phyloP scores from a whole-genome alignment of 2,113 vertebrate genomes.

The Oreochromis tanganicae region DNA sequence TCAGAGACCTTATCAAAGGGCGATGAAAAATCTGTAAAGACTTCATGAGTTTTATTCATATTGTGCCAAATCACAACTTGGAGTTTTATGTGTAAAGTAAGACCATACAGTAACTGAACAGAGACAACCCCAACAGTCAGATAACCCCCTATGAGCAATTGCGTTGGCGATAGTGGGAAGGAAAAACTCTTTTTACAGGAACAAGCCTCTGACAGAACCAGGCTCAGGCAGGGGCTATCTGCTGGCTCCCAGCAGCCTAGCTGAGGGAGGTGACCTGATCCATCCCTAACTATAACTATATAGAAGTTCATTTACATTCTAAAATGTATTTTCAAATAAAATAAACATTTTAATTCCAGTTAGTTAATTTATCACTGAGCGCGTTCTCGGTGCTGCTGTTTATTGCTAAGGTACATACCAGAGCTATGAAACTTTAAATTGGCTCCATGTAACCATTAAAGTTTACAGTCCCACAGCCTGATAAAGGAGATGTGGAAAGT shows the following conservation, averaged over 20 bases:
- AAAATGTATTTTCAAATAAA: background rate
- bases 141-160: background rate
- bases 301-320: background rate
- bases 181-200: background rate
- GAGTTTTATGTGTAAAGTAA: background rate
- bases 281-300: background rate
- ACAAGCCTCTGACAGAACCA: background rate
- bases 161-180: background rate
- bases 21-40: background rate
- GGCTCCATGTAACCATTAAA: background rate
- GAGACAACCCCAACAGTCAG: background rate
- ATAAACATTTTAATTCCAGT: background rate
- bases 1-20: background rate
- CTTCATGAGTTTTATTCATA: background rate
- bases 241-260: background rate
- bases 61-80: background rate
- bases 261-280: background rate
- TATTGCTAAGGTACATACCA: background rate
- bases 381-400: background rate
- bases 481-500: background rate
- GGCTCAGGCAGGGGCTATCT: background rate
- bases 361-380: background rate
- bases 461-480: background rate
- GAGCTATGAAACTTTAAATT: background rate
- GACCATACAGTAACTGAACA: background rate